A percentile compares a stretch with the other conserved stretches of the same genome.
Conservation (phyloP, 2,113 vertebrate genomes). For the Eonycteris spelaea region DNA sequence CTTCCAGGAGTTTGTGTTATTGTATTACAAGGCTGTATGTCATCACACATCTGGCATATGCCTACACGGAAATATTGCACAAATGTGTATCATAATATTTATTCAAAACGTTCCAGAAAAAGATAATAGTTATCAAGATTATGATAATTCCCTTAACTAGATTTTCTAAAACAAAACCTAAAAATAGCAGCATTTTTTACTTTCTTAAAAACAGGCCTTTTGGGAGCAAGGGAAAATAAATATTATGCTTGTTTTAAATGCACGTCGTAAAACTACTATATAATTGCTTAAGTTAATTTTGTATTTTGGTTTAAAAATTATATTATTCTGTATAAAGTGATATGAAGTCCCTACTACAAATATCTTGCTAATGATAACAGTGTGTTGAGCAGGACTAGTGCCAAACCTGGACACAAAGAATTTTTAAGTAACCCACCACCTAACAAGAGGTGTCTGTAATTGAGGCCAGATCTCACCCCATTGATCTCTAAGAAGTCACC, state of each 20-base stretch:
- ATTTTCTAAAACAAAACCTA: constrained; percentile 49
- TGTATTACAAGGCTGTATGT: not conserved
- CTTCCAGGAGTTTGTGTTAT: constrained; percentile 22
- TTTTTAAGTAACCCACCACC: not conserved
- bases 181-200: constrained; percentile 43
- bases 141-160: constrained; percentile 29
- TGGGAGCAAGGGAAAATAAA: constrained; percentile 42
- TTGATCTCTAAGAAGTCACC: not conserved
- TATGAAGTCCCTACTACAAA: not conserved
- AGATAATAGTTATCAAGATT: constrained; percentile 57
- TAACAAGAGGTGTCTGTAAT: not conserved
- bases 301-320: not conserved
- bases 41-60: constrained; percentile 20
- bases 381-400: not conserved
- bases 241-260: not conserved
- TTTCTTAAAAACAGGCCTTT: constrained; percentile 37
- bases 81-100: constrained; percentile 53
- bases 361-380: not conserved
- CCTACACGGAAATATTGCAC: constrained; percentile 21
- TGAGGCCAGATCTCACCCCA: not conserved
- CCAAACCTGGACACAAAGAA: not conserved
- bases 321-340: not conserved
- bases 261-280: not conserved
- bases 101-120: constrained; percentile 54
- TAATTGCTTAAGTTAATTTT: not conserved